Percentiles rank a stretch among this genome's conserved stretches.
phyloP scores from a whole-genome alignment of 2,888 invertebrate genomes.

The Horisme vitalbata region DNA sequence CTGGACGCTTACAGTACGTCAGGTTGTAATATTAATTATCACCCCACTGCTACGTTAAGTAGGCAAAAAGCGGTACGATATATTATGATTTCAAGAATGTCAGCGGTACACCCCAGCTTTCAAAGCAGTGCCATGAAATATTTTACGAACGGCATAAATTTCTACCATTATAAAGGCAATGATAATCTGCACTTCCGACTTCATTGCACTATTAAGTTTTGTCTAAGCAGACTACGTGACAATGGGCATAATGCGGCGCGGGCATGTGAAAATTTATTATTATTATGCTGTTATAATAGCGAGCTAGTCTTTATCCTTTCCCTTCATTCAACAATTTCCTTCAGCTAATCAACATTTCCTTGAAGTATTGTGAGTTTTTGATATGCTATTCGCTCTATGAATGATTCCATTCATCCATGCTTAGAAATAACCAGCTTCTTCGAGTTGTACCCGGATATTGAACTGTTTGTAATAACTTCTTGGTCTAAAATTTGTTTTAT shows the following conservation, averaged over 20 bases:
- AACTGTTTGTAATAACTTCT: too few relatives aligned
- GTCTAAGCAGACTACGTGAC: background rate
- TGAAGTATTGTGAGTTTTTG: background rate
- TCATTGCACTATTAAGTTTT: slow-evolving; percentile 8
- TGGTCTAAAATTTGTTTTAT: too few relatives aligned
- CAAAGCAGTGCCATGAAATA: background rate
- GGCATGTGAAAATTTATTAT: background rate
- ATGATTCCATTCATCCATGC: background rate
- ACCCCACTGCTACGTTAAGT: too few relatives aligned
- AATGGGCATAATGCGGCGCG: background rate
- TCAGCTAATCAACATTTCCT: background rate
- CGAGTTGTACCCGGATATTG: too few relatives aligned
- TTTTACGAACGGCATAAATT: slow-evolving; percentile 3
- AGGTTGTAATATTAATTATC: too few relatives aligned
- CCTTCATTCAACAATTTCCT: slow-evolving; percentile 1
- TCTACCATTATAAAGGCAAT: background rate
- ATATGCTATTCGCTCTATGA: background rate
- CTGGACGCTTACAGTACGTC: too few relatives aligned
- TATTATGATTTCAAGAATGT: background rate
- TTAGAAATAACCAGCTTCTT: too few relatives aligned
- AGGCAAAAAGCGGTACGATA: too few relatives aligned
- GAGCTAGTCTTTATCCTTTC: background rate
- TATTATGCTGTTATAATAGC: slow-evolving; percentile 1
- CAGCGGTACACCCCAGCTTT: background rate
- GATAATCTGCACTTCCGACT: background rate